Base-by-base conservation (phyloP, 2,888 invertebrate genomes). In the Andrena marginata region DNA sequence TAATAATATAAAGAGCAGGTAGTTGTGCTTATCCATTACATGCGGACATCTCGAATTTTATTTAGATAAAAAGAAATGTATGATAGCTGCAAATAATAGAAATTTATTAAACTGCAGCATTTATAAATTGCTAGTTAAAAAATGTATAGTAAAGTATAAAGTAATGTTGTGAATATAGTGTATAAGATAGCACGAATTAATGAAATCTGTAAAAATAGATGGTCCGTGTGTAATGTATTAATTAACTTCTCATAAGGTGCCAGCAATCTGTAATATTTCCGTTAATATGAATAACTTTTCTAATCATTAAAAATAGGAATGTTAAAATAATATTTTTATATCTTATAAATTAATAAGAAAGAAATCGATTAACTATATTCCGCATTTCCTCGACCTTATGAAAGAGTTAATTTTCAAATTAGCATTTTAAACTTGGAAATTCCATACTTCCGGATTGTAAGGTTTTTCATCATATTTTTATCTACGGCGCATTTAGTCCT, bases 361-460 rank as follows among this genome's bases (percentile, higher is more conserved):
- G 29, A 29, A 56, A 59, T 60, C 31, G 2, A 20, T 20, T 62
- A 33, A 20, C 10, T 33, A 35, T 35, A 35, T 49, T 65, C 4
- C 4, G 13, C 29, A 31, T 63, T 33, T 23, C 8, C 31, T 10
- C 10, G 4, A 54, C 26, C 65, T 80, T 80, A 62, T 33, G 80
- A 67, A 67, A 51, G 71, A 33, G 26, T 42, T 8, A 71, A 51
- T 35, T 26, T 26, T 64, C 8, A n/a, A 31, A 51, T 20, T 31
- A 78, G 26, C 4, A 42, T 62, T 42, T 35, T 26, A 20, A 67
- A 71, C 16, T 42, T 42, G 1, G 42, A 42, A 48, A 0, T 62
- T 10, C 60, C 71, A 54, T 71, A 54, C 80, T 80, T 80, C 80
- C 80, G 65, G 80, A 80, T 51, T 29, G 80, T 80, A 80, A 80